phyloP scores from a whole-genome alignment of 1,140 invertebrate species.

The Papilio helenus region DNA sequence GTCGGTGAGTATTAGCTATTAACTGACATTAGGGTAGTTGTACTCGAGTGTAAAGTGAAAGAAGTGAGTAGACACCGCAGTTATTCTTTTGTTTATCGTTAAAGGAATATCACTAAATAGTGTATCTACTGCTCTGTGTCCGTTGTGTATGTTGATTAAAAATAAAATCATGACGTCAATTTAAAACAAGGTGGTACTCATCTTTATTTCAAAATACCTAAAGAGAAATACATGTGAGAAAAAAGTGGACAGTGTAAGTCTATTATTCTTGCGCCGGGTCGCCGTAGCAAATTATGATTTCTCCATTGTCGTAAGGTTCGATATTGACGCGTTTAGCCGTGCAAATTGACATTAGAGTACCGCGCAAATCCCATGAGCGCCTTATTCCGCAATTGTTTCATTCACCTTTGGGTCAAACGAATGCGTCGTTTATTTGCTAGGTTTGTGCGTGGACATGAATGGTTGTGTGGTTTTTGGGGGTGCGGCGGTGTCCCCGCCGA shows the following conservation, averaged over 20 bases:
- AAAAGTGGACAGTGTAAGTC: not conserved
- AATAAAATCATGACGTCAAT: too few species aligned
- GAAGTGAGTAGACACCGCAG: too few species aligned
- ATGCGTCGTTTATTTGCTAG: constrained; percentile 3
- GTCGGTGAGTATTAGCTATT: constrained; percentile 85
- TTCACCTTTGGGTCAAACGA: not conserved
- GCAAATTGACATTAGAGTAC: not conserved
- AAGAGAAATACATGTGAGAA: not conserved
- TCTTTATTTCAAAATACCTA: not conserved
- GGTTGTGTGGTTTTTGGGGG: constrained; percentile 1
- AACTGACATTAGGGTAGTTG: too few species aligned
- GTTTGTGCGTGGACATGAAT: not conserved
- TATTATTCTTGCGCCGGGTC: not conserved
- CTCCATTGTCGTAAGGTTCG: not conserved
- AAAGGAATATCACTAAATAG: too few species aligned
- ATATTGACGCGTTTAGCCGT: not conserved
- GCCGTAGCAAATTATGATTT: not conserved
- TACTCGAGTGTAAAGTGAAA: too few species aligned
- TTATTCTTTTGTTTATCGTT: too few species aligned
- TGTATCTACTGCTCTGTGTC: too few species aligned
- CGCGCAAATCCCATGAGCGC: not conserved
- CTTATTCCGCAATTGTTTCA: constrained; percentile 6
- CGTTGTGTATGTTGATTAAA: too few species aligned
- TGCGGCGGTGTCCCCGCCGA: not conserved
- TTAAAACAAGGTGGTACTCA: not conserved